These are phyloP conservation scores for Pseudopodoces humilis DNA, from an alignment of 2,113 vertebrate species.

Conservation along the genomic window DNA sequence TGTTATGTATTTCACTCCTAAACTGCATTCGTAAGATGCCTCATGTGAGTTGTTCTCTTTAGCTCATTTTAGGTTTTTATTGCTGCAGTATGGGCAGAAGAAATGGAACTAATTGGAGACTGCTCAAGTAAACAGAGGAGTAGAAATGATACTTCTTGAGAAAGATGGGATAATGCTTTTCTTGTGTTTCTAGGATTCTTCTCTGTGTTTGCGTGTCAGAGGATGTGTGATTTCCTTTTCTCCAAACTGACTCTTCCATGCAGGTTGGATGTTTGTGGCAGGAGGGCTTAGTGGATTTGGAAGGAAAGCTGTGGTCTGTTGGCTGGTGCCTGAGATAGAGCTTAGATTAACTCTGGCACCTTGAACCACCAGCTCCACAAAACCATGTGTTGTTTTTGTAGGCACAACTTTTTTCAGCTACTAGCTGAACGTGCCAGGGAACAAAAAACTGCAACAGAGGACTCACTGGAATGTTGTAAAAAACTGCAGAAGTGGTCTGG, in stretches of 20 bases:
- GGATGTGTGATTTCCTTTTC: background rate
- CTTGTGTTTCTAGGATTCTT: background rate
- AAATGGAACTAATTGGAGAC: background rate
- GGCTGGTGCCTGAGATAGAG: background rate
- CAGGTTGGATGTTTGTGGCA: background rate
- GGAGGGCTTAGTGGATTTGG: background rate
- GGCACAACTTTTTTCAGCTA: background rate
- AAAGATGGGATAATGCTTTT: background rate
- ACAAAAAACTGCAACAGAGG: background rate
- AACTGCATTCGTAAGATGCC: background rate
- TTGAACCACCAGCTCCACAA: background rate
- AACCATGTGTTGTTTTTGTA: background rate
- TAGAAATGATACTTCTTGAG: background rate
- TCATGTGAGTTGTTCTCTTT: background rate
- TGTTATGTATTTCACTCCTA: background rate
- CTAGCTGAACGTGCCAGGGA: background rate
- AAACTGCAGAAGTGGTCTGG: constrained; percentile 12
- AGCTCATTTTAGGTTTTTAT: background rate
- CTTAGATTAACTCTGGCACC: background rate
- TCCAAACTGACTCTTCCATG: background rate
- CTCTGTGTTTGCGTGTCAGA: background rate
- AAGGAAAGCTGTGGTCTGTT: background rate
- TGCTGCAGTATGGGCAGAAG: background rate
- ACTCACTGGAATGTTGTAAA: background rate
- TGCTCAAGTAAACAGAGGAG: background rate